Conservation (phyloP, 2,113 vertebrate genomes). For the Poecile atricapillus region DNA sequence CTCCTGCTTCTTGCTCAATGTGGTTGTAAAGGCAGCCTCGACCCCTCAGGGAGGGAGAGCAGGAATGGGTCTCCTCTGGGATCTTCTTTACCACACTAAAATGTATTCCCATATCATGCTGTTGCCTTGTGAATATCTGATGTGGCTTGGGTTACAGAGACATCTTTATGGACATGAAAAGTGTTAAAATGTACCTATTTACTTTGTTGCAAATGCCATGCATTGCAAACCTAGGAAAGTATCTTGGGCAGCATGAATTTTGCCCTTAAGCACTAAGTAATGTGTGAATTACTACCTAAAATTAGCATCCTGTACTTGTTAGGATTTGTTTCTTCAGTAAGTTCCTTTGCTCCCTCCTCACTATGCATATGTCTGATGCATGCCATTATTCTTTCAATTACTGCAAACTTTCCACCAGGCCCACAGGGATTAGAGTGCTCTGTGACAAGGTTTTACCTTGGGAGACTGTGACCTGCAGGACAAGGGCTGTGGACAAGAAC, state of each 20-base stretch:
- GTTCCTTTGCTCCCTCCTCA: neutral
- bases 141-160: neutral
- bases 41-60: neutral
- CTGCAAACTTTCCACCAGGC: neutral
- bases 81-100: neutral
- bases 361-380: neutral
- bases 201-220: neutral
- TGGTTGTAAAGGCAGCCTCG: neutral
- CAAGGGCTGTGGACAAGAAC: neutral
- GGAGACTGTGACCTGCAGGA: neutral
- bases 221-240: neutral
- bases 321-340: slow-evolving; percentile 9
- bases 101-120: neutral
- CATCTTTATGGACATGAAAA: neutral
- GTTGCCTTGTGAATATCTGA: neutral
- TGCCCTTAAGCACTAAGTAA: neutral
- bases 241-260: neutral
- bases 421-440: neutral
- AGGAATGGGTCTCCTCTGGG: neutral
- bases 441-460: neutral
- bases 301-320: neutral
- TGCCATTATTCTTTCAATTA: neutral
- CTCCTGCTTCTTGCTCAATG: neutral
- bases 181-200: neutral
- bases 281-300: neutral